These are phyloP conservation scores for Orbicella faveolata DNA, from an alignment of 64 coral and sea anemone species.

Conservation along the genomic window DNA sequence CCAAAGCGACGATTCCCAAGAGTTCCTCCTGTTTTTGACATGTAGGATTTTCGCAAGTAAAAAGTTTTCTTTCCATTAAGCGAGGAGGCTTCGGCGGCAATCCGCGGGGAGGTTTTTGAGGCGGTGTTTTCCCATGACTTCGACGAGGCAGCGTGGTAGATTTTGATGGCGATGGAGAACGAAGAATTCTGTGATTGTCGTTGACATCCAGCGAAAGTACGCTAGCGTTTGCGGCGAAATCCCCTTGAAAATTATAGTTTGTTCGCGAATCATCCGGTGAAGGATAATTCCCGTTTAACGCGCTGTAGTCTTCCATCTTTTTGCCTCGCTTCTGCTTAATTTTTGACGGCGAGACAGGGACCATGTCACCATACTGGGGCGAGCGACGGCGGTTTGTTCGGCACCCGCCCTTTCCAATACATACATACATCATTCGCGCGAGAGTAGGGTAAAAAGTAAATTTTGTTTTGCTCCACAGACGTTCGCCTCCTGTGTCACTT, in stretches of 20 bases:
- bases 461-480: slow-evolving; percentile 41
- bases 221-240: slow-evolving; percentile 25
- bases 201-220: slow-evolving; percentile 24
- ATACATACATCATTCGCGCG: slow-evolving; percentile 77
- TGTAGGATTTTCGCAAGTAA: slow-evolving; percentile 85
- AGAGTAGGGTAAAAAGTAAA: slow-evolving; percentile 1
- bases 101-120: slow-evolving; percentile 80
- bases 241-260: slow-evolving; percentile 23
- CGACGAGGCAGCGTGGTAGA: slow-evolving; percentile 78
- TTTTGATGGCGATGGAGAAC: slow-evolving; percentile 44
- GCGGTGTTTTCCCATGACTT: slow-evolving; percentile 66
- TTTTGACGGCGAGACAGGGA: slow-evolving; percentile 92
- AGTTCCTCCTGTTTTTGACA: slow-evolving; percentile 89
- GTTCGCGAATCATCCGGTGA: slow-evolving; percentile 21
- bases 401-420: slow-evolving; percentile 78
- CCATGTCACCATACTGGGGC: slow-evolving; percentile 87
- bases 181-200: slow-evolving; percentile 1
- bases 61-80: slow-evolving; percentile 93
- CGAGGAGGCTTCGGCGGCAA: slow-evolving; percentile 92
- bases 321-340: slow-evolving; percentile 53
- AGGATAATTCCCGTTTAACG: slow-evolving; percentile 25
- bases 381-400: slow-evolving; percentile 53
- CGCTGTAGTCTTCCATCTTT: slow-evolving; percentile 54
- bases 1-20: slow-evolving; percentile 90
- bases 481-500: slow-evolving; percentile 34